phyloP scores from a whole-genome alignment of 2,888 invertebrate genomes.

The Synanthedon formicaeformis region DNA sequence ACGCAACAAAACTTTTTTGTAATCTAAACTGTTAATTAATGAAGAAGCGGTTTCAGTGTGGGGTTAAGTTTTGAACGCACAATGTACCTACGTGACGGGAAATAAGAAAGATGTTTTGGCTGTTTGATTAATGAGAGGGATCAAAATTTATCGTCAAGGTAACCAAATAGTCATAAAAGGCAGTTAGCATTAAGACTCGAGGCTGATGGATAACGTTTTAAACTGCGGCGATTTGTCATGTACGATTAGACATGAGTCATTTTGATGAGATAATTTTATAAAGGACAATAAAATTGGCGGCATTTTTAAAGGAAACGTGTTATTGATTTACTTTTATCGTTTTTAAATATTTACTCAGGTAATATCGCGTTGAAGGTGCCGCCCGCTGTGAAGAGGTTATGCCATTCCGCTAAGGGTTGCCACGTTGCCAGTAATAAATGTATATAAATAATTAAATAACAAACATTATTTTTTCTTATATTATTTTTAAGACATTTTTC shows the following conservation, averaged over 20 bases:
- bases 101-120: constrained; percentile 34
- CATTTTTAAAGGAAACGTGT: constrained; percentile 6
- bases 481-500: too few species aligned
- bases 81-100: constrained; percentile 8
- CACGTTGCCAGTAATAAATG: too few species aligned
- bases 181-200: constrained; percentile 16
- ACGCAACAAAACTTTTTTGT: too few species aligned
- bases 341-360: constrained; percentile 35
- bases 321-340: constrained; percentile 13
- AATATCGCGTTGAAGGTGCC: constrained; percentile 28
- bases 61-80: too few species aligned
- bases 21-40: too few species aligned
- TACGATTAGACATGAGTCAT: constrained; percentile 2
- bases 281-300: constrained; percentile 2
- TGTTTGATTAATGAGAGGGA: constrained; percentile 38
- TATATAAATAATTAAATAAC: too few species aligned
- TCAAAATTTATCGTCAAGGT: constrained; percentile 34
- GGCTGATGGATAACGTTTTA: constrained; percentile 13
- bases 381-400: constrained; percentile 25
- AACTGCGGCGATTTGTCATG: constrained; percentile 17
- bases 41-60: too few species aligned
- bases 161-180: constrained; percentile 25
- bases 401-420: too few species aligned
- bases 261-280: neutral
- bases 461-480: too few species aligned